Base-by-base conservation (phyloP, 2,888 invertebrate species). In the Mellilla xanthometata region DNA sequence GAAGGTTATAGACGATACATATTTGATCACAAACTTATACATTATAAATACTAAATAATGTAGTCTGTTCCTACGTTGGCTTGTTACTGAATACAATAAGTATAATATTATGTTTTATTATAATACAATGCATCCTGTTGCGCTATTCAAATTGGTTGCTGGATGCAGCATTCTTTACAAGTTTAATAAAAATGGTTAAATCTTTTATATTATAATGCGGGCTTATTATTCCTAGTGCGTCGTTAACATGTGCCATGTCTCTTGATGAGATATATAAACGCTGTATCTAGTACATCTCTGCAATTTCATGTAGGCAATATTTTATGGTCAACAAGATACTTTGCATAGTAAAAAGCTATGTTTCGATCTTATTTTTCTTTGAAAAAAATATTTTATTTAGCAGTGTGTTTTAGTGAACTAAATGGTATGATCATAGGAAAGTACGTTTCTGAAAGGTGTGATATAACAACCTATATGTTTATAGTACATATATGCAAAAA, bases 211-310 rank as follows among this genome's bases (percentile, higher is more conserved):
- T 58, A 76, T 73, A 68, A 39, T 48, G 19, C 70, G 73, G 72
- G 72, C 65, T 72, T 76, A 74, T 73, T 76, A 76, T 77, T 76
- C 73, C 51, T 61, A 47, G 55, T 54, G 65, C 68, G 70, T 76
- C 60, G 60, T 66, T 65, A 63, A 58, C 65, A 62, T 65, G 63
- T 65, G 62, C 56, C 54, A 70, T 53, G 67, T 66, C 61, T 60
- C 54, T 52, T 65, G 63, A 68, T 70, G 63, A 62, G 54, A 52
- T 60, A 56, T 60, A 60, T 62, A 62, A 57, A 55, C 36, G 39
- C 11, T 45, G 55, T 58, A 48, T 52, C 46, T 52, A 40, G 54
- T 46, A 52, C 48, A 46, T 46, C 23, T 27, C 28, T 31, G 39
- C 39, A 35, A 27, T 40, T 39, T 31, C 12, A 27, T 59, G 49